phyloP scores from a whole-genome alignment of 2,888 invertebrate species.

The Elysia crispata region DNA sequence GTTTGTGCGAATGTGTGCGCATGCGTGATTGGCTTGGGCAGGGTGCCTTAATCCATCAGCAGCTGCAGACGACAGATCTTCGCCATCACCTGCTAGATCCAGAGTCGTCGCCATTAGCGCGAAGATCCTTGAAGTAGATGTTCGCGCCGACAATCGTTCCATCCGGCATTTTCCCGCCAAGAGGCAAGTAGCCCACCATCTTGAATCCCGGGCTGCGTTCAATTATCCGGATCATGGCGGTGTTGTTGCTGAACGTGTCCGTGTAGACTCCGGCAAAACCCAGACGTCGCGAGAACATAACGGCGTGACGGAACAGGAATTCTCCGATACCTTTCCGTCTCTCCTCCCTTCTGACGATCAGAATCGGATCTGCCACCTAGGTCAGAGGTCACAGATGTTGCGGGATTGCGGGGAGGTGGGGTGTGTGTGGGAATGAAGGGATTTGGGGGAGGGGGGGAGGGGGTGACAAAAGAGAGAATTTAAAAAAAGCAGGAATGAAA shows the following conservation, averaged over 20 bases:
- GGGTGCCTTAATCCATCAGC: background rate
- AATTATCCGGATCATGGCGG: slow-evolving; percentile 54
- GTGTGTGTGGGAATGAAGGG: no score
- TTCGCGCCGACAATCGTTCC: slow-evolving; percentile 49
- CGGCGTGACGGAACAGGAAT: slow-evolving; percentile 53
- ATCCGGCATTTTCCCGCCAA: slow-evolving; percentile 53
- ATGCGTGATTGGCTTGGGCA: no score
- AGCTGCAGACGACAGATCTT: background rate
- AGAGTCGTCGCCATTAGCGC: background rate
- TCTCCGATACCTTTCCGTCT: slow-evolving; percentile 58
- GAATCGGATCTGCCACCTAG: slow-evolving; percentile 57
- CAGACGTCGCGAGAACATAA: slow-evolving; percentile 55
- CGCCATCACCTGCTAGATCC: background rate
- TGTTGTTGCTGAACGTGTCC: slow-evolving; percentile 57
- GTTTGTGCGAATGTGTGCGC: no score
- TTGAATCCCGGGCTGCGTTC: slow-evolving; percentile 52
- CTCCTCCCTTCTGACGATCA: slow-evolving; percentile 55
- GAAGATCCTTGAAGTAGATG: slow-evolving; percentile 53
- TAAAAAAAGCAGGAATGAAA: no score
- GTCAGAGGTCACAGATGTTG: no score
- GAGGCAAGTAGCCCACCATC: slow-evolving; percentile 54
- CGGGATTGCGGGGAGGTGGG: background rate
- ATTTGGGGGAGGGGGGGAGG: no score
- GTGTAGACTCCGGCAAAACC: slow-evolving; percentile 58
- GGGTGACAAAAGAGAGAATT: no score